phyloP scores from a whole-genome alignment of 92 coral and sea anemone genomes.

The Zoanthus sociatus region DNA sequence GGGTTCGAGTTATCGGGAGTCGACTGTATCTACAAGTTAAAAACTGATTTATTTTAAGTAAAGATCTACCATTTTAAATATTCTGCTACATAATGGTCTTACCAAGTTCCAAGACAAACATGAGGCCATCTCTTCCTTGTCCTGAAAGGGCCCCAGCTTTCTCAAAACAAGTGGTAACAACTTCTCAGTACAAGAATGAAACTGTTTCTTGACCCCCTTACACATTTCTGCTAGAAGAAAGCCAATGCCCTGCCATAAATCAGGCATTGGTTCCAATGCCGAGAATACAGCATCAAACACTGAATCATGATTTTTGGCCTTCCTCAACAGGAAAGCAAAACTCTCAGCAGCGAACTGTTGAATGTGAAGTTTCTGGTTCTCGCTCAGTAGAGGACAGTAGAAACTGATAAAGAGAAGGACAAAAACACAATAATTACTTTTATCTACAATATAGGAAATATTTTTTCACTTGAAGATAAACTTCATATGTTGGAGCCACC shows the following conservation, averaged over 20 bases:
- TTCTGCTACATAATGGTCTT: not conserved
- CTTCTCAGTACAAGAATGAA: slow-evolving; percentile 86
- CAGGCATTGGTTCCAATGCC: slow-evolving; percentile 59
- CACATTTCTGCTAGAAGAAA: slow-evolving; percentile 85
- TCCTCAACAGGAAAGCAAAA: slow-evolving; percentile 91
- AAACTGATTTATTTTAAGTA: not conserved
- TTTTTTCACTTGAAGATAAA: too few relatives aligned
- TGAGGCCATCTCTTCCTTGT: not conserved
- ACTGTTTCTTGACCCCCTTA: slow-evolving; percentile 86
- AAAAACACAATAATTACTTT: not conserved
- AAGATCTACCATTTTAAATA: too few relatives aligned
- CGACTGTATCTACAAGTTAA: not conserved
- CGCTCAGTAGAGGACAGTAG: slow-evolving; percentile 83
- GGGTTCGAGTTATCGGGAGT: too few relatives aligned
- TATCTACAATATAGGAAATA: too few relatives aligned
- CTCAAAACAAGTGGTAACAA: slow-evolving; percentile 74
- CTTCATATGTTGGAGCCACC: too few relatives aligned
- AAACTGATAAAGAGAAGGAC: slow-evolving; percentile 53
- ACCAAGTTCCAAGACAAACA: slow-evolving; percentile 73
- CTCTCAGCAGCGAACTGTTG: slow-evolving; percentile 98
- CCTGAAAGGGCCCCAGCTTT: slow-evolving; percentile 71
- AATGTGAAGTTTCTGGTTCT: slow-evolving; percentile 80
- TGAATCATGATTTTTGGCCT: slow-evolving; percentile 72
- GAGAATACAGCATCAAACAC: slow-evolving; percentile 70
- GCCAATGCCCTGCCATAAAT: slow-evolving; percentile 86